phyloP scores from a whole-genome alignment of 2,797 vertebrate genomes.

The Malacoraja senta region DNA sequence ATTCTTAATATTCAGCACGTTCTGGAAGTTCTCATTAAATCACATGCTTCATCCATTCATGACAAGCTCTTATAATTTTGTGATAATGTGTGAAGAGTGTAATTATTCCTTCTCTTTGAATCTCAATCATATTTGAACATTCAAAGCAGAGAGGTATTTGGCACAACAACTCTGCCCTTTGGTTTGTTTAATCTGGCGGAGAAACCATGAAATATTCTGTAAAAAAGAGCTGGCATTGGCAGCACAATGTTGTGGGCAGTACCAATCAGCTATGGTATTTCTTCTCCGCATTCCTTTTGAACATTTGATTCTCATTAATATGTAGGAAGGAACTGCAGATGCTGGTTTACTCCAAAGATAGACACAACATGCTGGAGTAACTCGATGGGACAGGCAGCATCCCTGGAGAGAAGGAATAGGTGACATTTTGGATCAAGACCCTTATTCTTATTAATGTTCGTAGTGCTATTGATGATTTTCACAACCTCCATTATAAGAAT shows the following conservation, averaged over 20 bases:
- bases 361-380: too few relatives aligned
- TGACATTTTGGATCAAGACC: too few relatives aligned
- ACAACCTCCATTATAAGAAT: not conserved
- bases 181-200: not conserved
- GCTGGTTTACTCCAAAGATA: too few relatives aligned
- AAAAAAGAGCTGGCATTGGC: slow-evolving; percentile 5
- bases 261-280: not conserved
- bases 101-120: slow-evolving; percentile 9
- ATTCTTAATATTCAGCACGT: not conserved
- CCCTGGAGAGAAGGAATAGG: too few relatives aligned
- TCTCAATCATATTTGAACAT: not conserved
- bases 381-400: too few relatives aligned
- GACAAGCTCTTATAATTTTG: not conserved
- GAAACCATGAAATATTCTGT: not conserved
- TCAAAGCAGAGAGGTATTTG: not conserved
- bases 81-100: not conserved
- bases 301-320: not conserved
- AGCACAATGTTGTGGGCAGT: not conserved
- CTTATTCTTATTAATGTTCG: not conserved
- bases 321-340: too few relatives aligned
- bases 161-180: not conserved
- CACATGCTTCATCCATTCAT: not conserved
- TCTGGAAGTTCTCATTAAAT: not conserved
- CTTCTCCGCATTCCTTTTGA: not conserved
- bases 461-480: not conserved